Percentiles rank a stretch among this genome's conserved stretches.
phyloP scores from a whole-genome alignment of 1,140 invertebrate species.

The Aphelenchoides fujianensis region DNA sequence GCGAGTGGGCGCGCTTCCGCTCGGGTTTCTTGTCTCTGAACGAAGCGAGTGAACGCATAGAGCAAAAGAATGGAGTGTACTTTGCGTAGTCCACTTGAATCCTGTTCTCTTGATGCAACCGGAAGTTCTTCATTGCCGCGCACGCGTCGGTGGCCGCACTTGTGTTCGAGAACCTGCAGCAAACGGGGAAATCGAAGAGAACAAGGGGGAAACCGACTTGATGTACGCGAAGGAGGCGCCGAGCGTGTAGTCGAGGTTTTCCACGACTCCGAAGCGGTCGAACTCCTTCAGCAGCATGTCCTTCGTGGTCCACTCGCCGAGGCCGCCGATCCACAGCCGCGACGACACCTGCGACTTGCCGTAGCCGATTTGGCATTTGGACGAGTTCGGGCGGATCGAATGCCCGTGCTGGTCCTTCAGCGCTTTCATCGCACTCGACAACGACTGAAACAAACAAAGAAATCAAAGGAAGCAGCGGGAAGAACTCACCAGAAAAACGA shows the following conservation, averaged over 20 bases:
- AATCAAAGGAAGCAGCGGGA: too few species aligned
- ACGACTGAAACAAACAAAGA: conserved; percentile 33
- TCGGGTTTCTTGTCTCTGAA: conserved; percentile 3
- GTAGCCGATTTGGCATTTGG: conserved; percentile 89
- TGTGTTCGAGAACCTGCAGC: conserved; percentile 39
- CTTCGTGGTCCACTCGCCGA: conserved; percentile 86
- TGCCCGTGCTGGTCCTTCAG: conserved; percentile 40
- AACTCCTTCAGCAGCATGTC: conserved; percentile 81
- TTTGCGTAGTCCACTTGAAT: conserved; percentile 57
- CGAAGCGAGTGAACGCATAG: neutral
- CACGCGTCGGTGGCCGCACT: conserved; percentile 47
- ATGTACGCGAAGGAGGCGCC: conserved; percentile 43
- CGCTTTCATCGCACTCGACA: conserved; percentile 44
- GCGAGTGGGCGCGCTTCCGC: neutral
- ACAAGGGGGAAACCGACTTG: too few species aligned
- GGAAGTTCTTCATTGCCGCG: conserved; percentile 42
- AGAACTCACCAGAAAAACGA: conserved; percentile 43
- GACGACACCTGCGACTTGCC: conserved; percentile 95
- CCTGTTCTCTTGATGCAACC: conserved; percentile 31
- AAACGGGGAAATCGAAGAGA: too few species aligned
- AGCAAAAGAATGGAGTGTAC: conserved; percentile 16
- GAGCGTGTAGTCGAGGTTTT: conserved; percentile 82
- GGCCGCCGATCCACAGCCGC: conserved; percentile 91
- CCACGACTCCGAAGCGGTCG: conserved; percentile 95
- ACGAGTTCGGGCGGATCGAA: conserved; percentile 39